Evolutionary conservation across 2,888 invertebrate species (phyloP).

Genomic region (Colostygia pectinataria): DNA sequence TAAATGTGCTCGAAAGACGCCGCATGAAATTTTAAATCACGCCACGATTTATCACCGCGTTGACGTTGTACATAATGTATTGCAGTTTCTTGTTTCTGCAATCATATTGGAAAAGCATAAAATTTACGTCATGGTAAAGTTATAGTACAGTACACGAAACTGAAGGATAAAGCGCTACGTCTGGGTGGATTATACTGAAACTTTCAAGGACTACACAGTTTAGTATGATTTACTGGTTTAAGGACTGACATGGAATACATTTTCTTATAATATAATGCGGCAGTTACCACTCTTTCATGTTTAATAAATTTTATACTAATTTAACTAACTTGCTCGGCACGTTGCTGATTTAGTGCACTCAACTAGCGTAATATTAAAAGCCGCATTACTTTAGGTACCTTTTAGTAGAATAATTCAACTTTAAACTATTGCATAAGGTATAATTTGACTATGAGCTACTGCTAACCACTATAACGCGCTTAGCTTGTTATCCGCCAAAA

Average conservation of each 20-base stretch:
- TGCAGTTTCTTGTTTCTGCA: conserved; percentile 44
- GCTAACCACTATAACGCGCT: conserved; percentile 52
- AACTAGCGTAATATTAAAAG: too few relatives aligned
- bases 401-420: neutral
- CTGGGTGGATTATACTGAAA: conserved; percentile 17
- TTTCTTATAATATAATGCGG: too few relatives aligned
- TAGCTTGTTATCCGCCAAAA: conserved; percentile 57
- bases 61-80: conserved; percentile 39
- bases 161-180: conserved; percentile 11
- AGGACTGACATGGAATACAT: too few relatives aligned
- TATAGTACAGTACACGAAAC: conserved; percentile 31
- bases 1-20: conserved; percentile 35
- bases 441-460: conserved; percentile 30
- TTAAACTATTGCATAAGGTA: neutral
- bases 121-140: conserved; percentile 35
- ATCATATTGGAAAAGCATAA: conserved; percentile 43
- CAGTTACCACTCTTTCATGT: too few relatives aligned
- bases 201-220: conserved; percentile 3
- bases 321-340: too few relatives aligned
- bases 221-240: too few relatives aligned
- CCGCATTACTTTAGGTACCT: too few relatives aligned
- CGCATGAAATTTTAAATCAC: conserved; percentile 52
- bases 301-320: too few relatives aligned
- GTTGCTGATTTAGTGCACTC: too few relatives aligned
- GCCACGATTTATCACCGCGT: conserved; percentile 44